Base-by-base conservation (phyloP, 2,113 vertebrate genomes). In the Melanerpes formicivorus region DNA sequence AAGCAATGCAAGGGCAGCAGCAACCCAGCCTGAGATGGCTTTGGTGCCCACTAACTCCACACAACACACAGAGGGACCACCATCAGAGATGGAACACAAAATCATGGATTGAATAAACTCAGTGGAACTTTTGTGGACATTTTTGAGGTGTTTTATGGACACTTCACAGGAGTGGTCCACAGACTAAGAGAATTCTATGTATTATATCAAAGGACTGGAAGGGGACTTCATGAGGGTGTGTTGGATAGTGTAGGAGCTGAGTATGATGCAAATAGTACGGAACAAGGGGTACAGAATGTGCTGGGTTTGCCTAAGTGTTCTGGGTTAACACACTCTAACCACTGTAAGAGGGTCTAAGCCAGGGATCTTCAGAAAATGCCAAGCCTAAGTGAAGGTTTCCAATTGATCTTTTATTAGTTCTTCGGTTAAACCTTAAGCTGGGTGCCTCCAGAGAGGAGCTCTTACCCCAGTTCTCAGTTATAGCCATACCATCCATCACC, bases 261-360 rank as follows among this genome's bases (percentile, higher is more conserved):
- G 63, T 26, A 19, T 29, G 63, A 42, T 65, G 63, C 18, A 40
- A 64, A 27, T 64, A 7, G 62, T 37, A 40, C 27, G 62, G 62
- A 64, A 64, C 11, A 40, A 64, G 37, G 17, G 11, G 17, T 29
- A 26, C 37, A 29, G 63, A 42, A 13, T 42, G 37, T 65, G 37
- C 25, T 65, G 37, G 26, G 40, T 29, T 42, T 65, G 63, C 12
- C 26, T 18, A 26, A 16, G 21, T 64, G 9, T 60, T 59, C 14
- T 0, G 1, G 22, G 63, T 81, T 81, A 71, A 44, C 0, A 3
- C 23, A 34, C 0, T 0, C 18, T 4, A 27, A 22, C 40, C 21
- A 32, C 21, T 0, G 0, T 18, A 84, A 19, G n/a, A 54, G 46
- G 8, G n/a, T 79, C 62, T 14, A 5, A 52, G 26, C 26, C 19